Percentiles rank a stretch among this genome's conserved stretches.
phyloP scores from a whole-genome alignment of 2,113 vertebrate species.

The Danionella cerebrum region DNA sequence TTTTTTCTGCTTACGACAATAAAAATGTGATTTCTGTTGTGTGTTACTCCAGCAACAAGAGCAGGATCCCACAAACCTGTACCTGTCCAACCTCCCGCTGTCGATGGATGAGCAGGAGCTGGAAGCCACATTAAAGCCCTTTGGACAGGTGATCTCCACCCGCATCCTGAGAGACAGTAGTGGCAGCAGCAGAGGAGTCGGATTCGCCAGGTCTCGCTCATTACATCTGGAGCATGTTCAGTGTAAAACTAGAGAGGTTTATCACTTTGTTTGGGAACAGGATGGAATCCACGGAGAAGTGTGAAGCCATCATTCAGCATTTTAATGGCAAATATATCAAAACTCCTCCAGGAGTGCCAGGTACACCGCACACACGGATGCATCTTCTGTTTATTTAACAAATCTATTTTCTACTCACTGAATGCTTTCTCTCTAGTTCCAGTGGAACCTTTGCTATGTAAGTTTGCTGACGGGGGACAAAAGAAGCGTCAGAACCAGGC shows the following conservation, averaged over 20 bases:
- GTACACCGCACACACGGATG: conserved; percentile 49
- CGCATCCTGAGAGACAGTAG: conserved; percentile 82
- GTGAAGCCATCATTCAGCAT: conserved; percentile 86
- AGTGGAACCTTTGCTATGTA: conserved; percentile 83
- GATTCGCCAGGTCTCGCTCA: conserved; percentile 76
- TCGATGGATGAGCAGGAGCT: conserved; percentile 90
- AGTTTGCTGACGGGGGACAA: conserved; percentile 91
- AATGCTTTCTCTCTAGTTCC: conserved; percentile 60
- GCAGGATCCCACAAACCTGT: conserved; percentile 90
- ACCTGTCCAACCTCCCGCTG: conserved; percentile 87
- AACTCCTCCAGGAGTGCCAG: conserved; percentile 78
- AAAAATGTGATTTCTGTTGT: no score
- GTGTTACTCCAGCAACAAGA: conserved; percentile 79
- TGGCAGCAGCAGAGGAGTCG: conserved; percentile 83
- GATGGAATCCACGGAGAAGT: conserved; percentile 92
- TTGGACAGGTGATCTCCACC: conserved; percentile 88
- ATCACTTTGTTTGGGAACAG: conserved; percentile 44
- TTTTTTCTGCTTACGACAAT: no score
- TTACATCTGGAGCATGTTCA: no score
- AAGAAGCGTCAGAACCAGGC: conserved; percentile 87
- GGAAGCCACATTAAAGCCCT: conserved; percentile 86
- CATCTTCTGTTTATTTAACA: neutral
- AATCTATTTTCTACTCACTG: neutral
- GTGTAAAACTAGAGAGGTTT: no score
- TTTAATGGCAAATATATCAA: conserved; percentile 92